These are phyloP conservation scores for Hybos culiciformis DNA, from an alignment of 2,888 invertebrate genomes.

Conservation along the genomic window DNA sequence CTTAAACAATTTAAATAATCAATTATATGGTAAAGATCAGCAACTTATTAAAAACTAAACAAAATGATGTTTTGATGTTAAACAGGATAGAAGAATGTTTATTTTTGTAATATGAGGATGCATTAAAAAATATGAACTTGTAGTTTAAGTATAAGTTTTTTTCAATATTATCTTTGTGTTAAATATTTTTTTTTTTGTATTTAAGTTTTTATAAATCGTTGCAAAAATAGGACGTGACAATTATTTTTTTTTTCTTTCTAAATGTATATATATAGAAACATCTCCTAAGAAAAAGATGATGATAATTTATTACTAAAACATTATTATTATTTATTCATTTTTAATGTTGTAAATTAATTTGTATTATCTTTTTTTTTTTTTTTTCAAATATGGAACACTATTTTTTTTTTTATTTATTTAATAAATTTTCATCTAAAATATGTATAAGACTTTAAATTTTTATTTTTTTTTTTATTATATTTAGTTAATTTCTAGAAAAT, in stretches of 20 bases:
- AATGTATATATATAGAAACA: too few relatives aligned
- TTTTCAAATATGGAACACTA: constrained; percentile 1
- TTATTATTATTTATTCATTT: background rate
- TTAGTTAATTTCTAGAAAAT: constrained; percentile 12
- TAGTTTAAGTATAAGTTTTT: background rate
- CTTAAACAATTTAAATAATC: too few relatives aligned
- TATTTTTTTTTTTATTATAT: background rate
- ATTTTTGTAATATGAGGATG: too few relatives aligned
- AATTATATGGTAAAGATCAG: too few relatives aligned
- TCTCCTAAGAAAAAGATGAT: too few relatives aligned
- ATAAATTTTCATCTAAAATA: background rate
- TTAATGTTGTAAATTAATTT: background rate
- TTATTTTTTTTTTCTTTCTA: background rate
- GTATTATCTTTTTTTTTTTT: background rate
- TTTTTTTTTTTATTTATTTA: background rate
- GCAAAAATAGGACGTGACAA: constrained; percentile 37
- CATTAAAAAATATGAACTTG: too few relatives aligned
- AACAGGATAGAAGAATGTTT: too few relatives aligned
- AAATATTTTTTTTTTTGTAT: constrained; percentile 7
- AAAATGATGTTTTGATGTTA: too few relatives aligned
- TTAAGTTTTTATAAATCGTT: constrained; percentile 25
- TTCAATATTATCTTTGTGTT: background rate
- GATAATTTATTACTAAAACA: background rate
- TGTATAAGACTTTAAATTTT: background rate
- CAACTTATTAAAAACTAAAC: too few relatives aligned